These are phyloP conservation scores for Bradypodion ventrale DNA, from an alignment of 2,797 vertebrate species.

Conservation along the genomic window DNA sequence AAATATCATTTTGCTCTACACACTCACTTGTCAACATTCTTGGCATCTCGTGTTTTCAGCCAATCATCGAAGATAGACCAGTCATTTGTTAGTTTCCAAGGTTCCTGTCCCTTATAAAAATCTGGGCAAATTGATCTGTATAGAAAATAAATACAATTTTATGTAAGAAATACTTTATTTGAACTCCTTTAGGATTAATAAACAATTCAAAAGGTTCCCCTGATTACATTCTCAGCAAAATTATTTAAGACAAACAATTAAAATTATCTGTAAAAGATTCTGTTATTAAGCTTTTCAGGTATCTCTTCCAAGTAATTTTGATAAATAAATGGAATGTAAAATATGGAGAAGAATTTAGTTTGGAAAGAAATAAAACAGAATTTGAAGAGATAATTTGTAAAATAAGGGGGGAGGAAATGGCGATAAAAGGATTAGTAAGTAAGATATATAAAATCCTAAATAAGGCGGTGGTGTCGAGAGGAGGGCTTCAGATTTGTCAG, in stretches of 20 bases:
- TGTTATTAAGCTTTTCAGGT: too few species aligned
- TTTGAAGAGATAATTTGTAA: too few species aligned
- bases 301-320: too few species aligned
- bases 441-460: too few species aligned
- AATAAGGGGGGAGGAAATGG: too few species aligned
- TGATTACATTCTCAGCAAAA: not conserved
- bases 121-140: slow-evolving; percentile 81
- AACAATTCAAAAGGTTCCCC: not conserved
- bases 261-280: not conserved
- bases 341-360: too few species aligned
- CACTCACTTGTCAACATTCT: slow-evolving; percentile 80
- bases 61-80: slow-evolving; percentile 78
- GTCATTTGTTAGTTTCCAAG: slow-evolving; percentile 78
- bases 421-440: too few species aligned
- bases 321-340: too few species aligned
- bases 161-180: not conserved
- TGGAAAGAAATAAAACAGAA: too few species aligned
- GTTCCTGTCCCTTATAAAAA: slow-evolving; percentile 80
- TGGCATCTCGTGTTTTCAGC: slow-evolving; percentile 78
- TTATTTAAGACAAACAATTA: not conserved
- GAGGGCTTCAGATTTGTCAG: too few species aligned
- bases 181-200: not conserved
- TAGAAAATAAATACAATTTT: slow-evolving; percentile 10
- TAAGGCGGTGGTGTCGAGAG: too few species aligned
- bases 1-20: not conserved